phyloP scores from a whole-genome alignment of 2,888 invertebrate species.

The Agriotes lineatus region DNA sequence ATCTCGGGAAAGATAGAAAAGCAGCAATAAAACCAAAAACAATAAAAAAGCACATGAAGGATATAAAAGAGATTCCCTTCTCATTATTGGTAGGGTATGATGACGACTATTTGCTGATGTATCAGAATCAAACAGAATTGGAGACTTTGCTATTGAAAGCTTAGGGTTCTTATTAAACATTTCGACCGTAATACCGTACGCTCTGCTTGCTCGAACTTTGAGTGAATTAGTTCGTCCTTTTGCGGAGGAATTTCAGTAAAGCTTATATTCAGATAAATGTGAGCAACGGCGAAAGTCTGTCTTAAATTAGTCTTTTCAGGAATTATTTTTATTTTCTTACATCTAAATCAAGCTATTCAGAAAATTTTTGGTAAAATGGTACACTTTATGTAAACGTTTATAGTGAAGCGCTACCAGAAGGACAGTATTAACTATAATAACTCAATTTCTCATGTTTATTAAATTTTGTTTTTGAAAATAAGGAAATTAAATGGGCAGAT shows the following conservation, averaged over 20 bases:
- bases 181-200: constrained; percentile 37
- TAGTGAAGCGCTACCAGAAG: no score
- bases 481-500: no score
- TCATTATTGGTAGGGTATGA: constrained; percentile 39
- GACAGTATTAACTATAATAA: no score
- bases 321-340: no score
- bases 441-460: no score
- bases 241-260: constrained; percentile 22
- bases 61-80: constrained; percentile 39
- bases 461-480: no score
- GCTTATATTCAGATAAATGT: constrained; percentile 29
- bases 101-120: constrained; percentile 41
- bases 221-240: constrained; percentile 34
- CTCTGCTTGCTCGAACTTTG: constrained; percentile 28
- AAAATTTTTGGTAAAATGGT: no score
- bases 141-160: constrained; percentile 40
- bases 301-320: not conserved
- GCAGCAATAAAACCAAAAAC: constrained; percentile 40
- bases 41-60: constrained; percentile 37
- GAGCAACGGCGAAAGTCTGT: not conserved
- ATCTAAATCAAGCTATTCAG: no score
- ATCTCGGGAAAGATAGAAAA: constrained; percentile 5
- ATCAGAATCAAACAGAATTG: constrained; percentile 42
- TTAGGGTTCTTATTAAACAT: constrained; percentile 41
- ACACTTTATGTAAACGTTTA: no score